Base-by-base conservation (phyloP, 2,797 vertebrate species). In the Tolypeutes matacus region DNA sequence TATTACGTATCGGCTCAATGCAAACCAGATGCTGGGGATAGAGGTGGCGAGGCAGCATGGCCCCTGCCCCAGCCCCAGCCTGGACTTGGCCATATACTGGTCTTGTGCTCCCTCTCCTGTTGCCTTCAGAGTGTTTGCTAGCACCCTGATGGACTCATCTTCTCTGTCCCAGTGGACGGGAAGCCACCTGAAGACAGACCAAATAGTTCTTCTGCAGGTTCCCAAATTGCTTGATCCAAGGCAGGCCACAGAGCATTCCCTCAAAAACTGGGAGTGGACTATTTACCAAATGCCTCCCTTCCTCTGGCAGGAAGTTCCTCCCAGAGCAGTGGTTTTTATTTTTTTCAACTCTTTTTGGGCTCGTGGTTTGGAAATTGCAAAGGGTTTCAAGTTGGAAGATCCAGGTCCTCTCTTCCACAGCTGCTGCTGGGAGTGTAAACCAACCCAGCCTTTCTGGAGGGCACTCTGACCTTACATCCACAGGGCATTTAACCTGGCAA, bases 291-390 rank as follows among this genome's bases (percentile, higher is more conserved):
- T 83, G 85, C 86, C 95, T 97, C 95, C 93, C 94, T 97, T 97
- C 97, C 96, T 97, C 93, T 88, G 90, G 92, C 96, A 97, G 97
- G 96, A 97, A 96, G 95, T 95, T 0, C 80, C 82, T 96, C 90
- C 93, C 97, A 94, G 69, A n/a, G 29, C 73, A 1, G 46, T 62
- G 87, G 83, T 65, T 93, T 93, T 94, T 80, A 70, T 36, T 67
- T 84, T 91, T 3, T 13, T 9, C 85, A 94, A 69, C 89, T 78
- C 93, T 93, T 96, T 96, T 89, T 97, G 93, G 92, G 92, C 94
- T 97, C 34, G 6, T 51, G 65, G 94, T 94, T 96, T 97, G 93
- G 95, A 97, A 97, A 93, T 15, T 80, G 84, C 92, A 91, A 92
- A 96, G 64, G 42, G 46, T 73, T 95, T 87, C 17, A 29, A 96